These are phyloP conservation scores for Solea solea DNA, from an alignment of 2,113 vertebrate species.

Conservation along the genomic window DNA sequence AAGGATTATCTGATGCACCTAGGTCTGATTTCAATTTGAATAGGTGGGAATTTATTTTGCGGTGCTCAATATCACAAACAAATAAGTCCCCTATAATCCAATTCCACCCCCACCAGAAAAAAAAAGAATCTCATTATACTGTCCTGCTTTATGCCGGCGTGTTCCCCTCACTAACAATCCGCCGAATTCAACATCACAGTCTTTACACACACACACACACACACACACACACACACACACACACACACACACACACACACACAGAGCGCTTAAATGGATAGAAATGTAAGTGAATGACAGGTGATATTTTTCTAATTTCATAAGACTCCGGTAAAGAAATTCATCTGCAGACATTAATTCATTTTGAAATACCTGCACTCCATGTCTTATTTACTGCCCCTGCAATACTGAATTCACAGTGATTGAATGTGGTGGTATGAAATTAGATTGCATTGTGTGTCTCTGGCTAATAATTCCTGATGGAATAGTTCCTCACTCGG, in stretches of 20 bases:
- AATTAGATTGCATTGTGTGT: conserved; percentile 81
- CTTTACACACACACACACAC: conserved; percentile 75
- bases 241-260: too few species aligned
- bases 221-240: too few species aligned
- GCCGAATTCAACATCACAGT: conserved; percentile 73
- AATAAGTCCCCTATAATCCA: conserved; percentile 84
- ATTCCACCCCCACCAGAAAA: conserved; percentile 78
- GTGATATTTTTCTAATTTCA: conserved; percentile 76
- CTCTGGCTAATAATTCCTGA: conserved; percentile 80
- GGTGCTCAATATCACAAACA: conserved; percentile 83
- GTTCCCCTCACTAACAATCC: conserved; percentile 74
- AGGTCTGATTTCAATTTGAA: conserved; percentile 87
- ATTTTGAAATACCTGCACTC: conserved; percentile 69
- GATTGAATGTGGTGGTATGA: conserved; percentile 75
- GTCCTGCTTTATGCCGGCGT: conserved; percentile 76
- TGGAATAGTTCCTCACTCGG: conserved; percentile 71
- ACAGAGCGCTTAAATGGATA: conserved; percentile 48
- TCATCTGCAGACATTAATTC: conserved; percentile 68
- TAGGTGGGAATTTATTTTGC: conserved; percentile 86
- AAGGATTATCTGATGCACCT: conserved; percentile 85
- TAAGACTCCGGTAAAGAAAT: conserved; percentile 65
- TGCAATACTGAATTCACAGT: conserved; percentile 71
- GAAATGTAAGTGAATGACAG: conserved; percentile 65
- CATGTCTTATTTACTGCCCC: conserved; percentile 72
- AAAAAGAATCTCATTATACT: conserved; percentile 82